Evolutionary conservation across 2,113 vertebrate species (phyloP).

Genomic region (Microtus oregoni): DNA sequence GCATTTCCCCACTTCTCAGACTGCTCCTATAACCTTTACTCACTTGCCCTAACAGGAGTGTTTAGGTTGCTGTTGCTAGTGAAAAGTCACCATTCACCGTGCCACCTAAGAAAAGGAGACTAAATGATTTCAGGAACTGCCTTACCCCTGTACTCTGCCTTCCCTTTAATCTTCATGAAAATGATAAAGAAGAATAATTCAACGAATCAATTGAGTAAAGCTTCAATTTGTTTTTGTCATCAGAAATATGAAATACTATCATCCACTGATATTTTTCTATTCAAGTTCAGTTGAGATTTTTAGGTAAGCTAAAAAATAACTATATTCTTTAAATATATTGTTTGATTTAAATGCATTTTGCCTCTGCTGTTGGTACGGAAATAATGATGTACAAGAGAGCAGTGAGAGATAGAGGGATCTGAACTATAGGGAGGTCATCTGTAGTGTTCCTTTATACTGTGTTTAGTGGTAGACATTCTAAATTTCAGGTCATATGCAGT

Average conservation of each 20-base stretch:
- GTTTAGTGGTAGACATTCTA: too few relatives aligned
- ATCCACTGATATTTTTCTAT: not conserved
- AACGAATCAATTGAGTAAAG: not conserved
- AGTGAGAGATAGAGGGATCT: not conserved
- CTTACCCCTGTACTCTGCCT: not conserved
- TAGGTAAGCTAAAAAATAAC: not conserved
- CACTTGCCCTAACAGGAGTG: not conserved
- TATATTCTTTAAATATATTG: not conserved
- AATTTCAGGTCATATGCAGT: too few relatives aligned
- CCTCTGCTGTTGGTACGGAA: not conserved
- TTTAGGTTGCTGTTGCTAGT: not conserved
- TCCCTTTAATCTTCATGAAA: not conserved
- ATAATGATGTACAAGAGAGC: not conserved
- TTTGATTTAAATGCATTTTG: slow-evolving; percentile 21
- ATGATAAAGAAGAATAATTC: not conserved
- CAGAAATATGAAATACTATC: not conserved
- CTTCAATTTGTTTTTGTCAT: not conserved
- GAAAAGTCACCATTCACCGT: not conserved
- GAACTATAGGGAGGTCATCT: not conserved
- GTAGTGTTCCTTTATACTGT: too few relatives aligned
- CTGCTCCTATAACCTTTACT: not conserved
- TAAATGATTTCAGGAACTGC: not conserved
- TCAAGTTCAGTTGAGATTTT: not conserved
- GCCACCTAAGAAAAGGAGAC: not conserved
- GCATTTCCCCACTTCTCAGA: not conserved